Conservation (phyloP, 1,140 invertebrate genomes). For the Phocides pigmalion region DNA sequence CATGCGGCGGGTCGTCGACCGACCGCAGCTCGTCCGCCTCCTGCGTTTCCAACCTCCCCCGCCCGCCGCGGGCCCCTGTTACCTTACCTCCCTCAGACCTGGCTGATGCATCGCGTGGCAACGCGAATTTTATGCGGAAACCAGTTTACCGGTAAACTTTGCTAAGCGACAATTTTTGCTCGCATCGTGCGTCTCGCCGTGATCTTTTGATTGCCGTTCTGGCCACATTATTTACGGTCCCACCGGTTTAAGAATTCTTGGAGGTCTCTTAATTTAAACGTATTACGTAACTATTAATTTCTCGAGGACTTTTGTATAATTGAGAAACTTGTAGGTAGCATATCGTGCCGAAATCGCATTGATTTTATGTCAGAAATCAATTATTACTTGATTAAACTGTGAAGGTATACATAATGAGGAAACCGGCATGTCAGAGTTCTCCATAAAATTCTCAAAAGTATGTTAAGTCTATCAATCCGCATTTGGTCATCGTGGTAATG, state of each 20-base stretch:
- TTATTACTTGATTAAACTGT: too few species aligned
- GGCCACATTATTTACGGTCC: conserved; percentile 6
- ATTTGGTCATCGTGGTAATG: too few species aligned
- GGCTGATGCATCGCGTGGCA: conserved; percentile 74
- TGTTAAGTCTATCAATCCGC: too few species aligned
- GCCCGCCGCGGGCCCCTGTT: conserved; percentile 47
- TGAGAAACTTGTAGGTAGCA: too few species aligned
- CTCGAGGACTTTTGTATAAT: too few species aligned
- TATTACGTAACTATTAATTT: background rate
- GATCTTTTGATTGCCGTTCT: conserved; percentile 8
- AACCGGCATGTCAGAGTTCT: too few species aligned
- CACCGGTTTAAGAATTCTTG: conserved; percentile 6
- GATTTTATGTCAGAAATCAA: too few species aligned
- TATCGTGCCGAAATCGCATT: too few species aligned
- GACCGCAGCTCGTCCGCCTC: conserved; percentile 66
- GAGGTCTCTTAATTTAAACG: background rate
- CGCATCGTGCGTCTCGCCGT: conserved; percentile 44
- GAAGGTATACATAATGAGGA: too few species aligned
- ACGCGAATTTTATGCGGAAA: conserved; percentile 78
- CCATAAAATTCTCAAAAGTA: too few species aligned
- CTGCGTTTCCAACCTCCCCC: conserved; percentile 68
- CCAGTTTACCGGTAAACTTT: conserved; percentile 72
- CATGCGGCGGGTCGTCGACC: conserved; percentile 77
- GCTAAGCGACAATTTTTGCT: conserved; percentile 59
- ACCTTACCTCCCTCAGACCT: conserved; percentile 63